phyloP scores from a whole-genome alignment of 2,888 invertebrate genomes.

The Halocaridina rubra region DNA sequence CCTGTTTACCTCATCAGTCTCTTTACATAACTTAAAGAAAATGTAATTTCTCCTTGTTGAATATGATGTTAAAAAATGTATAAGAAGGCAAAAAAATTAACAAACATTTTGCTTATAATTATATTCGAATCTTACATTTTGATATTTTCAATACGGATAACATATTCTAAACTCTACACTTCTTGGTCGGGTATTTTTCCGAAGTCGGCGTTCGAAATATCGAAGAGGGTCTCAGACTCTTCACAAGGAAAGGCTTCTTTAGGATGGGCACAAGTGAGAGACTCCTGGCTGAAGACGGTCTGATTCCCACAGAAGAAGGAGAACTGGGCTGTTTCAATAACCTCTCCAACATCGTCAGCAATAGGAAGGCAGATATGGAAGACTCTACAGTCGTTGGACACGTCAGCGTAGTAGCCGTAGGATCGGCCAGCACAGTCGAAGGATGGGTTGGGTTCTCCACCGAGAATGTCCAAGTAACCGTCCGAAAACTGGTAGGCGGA shows the following conservation, averaged over 20 bases:
- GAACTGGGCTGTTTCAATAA: constrained; percentile 61
- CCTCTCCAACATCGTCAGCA: constrained; percentile 59
- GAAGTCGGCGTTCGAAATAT: constrained; percentile 64
- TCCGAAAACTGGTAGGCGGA: constrained; percentile 56
- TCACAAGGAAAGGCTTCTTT: constrained; percentile 64
- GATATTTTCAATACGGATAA: no score
- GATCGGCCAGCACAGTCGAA: constrained; percentile 64
- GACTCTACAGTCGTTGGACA: constrained; percentile 64
- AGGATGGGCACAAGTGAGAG: constrained; percentile 64
- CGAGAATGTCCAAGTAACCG: constrained; percentile 59
- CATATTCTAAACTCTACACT: neutral
- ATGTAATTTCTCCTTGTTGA: no score
- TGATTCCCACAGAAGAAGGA: constrained; percentile 66
- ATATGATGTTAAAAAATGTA: no score
- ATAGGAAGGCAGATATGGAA: constrained; percentile 65
- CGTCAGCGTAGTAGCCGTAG: constrained; percentile 65
- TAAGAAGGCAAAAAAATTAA: no score
- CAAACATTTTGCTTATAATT: no score
- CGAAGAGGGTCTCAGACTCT: constrained; percentile 64
- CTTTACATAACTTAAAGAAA: no score
- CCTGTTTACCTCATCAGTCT: no score
- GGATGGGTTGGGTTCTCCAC: constrained; percentile 45
- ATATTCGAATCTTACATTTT: no score
- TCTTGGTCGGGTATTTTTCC: constrained; percentile 58
- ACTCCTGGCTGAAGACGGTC: constrained; percentile 65